A percentile compares a stretch with the other conserved stretches of the same genome.
Conservation (phyloP, 2,797 vertebrate genomes). For the Alosa sapidissima region DNA sequence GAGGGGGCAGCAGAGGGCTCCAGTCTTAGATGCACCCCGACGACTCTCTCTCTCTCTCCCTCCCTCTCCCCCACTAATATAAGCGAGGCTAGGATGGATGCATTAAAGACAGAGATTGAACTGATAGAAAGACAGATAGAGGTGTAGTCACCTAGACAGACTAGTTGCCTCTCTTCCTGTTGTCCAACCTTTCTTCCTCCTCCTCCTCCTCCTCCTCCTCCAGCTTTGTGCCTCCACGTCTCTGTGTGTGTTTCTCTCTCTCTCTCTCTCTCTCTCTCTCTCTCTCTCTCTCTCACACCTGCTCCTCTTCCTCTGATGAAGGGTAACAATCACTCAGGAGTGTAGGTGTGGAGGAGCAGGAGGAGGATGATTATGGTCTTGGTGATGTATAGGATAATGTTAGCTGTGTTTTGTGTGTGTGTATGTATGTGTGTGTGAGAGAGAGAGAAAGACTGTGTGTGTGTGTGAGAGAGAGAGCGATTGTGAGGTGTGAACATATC, state of each 20-base stretch:
- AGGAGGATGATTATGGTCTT: slow-evolving; percentile 55
- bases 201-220: slow-evolving; percentile 57
- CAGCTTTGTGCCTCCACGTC: slow-evolving; percentile 45
- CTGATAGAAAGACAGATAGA: neutral
- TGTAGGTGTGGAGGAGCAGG: slow-evolving; percentile 67
- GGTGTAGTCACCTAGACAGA: neutral
- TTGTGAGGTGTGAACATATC: slow-evolving; percentile 49
- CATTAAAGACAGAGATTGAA: neutral
- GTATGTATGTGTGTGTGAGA: slow-evolving; percentile 56
- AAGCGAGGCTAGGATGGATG: neutral
- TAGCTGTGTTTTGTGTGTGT: slow-evolving; percentile 73
- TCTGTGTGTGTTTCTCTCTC: slow-evolving; percentile 37
- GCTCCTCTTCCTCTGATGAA: slow-evolving; percentile 63
- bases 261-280: slow-evolving; percentile 53
- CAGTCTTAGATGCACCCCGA: neutral
- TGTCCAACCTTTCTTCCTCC: slow-evolving; percentile 45
- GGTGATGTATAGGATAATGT: slow-evolving; percentile 50
- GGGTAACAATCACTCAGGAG: slow-evolving; percentile 72
- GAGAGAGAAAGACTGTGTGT: neutral
- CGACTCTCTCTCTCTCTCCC: neutral
- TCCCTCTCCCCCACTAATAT: neutral
- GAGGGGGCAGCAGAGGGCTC: neutral
- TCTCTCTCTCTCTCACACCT: slow-evolving; percentile 37
- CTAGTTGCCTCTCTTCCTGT: neutral
- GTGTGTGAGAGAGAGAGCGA: neutral